These are phyloP conservation scores for Pipistrellus pygmaeus DNA, from an alignment of 2,797 vertebrate genomes.

Conservation along the genomic window DNA sequence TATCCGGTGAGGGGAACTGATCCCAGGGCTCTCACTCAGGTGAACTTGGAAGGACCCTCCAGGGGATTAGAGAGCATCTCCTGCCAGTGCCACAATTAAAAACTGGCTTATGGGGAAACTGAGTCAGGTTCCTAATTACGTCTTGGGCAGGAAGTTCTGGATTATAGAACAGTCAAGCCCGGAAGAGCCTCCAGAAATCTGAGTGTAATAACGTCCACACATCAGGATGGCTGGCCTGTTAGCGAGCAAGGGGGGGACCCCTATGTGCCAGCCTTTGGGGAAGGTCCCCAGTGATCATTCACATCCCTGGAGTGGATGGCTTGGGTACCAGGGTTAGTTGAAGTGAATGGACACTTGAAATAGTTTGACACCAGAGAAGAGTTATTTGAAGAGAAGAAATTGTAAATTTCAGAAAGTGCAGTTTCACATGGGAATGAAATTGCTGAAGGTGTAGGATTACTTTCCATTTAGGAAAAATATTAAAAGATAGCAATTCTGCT, in stretches of 20 bases:
- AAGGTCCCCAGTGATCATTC: background rate
- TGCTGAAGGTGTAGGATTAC: background rate
- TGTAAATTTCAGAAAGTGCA: background rate
- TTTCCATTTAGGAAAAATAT: slow-evolving; percentile 38
- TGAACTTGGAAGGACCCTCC: background rate
- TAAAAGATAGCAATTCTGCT: slow-evolving; percentile 37
- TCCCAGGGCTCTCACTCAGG: background rate
- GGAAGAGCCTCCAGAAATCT: background rate
- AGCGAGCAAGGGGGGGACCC: background rate
- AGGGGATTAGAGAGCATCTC: background rate
- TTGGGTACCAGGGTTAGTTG: background rate
- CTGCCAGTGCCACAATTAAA: background rate
- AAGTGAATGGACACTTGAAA: background rate
- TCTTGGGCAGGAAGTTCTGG: slow-evolving; percentile 17
- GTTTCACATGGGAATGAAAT: slow-evolving; percentile 29
- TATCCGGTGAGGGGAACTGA: background rate
- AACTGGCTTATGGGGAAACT: slow-evolving; percentile 21
- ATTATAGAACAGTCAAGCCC: background rate
- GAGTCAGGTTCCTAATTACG: background rate
- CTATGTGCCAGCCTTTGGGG: background rate
- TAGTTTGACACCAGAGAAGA: background rate
- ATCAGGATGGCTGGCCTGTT: background rate
- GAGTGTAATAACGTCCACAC: background rate
- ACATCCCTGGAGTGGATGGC: background rate
- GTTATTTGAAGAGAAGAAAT: background rate